A percentile compares a stretch with the other conserved stretches of the same genome.
Evolutionary conservation across 2,888 invertebrate genomes (phyloP).

Genomic region (Leucania comma): DNA sequence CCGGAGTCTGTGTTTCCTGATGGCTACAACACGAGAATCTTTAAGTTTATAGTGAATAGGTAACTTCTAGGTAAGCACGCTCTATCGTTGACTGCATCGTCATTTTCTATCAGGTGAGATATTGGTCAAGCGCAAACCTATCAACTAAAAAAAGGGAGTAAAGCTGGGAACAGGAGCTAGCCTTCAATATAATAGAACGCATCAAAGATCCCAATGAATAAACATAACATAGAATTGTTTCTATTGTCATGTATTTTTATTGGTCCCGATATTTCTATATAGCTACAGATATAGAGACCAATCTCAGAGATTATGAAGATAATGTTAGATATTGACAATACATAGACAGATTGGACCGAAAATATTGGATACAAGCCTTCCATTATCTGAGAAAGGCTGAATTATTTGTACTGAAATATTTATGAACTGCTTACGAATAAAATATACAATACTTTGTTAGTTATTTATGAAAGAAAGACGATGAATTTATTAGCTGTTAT

Average conservation of each 20-base stretch:
- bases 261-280: conserved; percentile 24
- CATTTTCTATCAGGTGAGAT: too few relatives aligned
- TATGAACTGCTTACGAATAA: conserved; percentile 50
- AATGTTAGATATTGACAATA: conserved; percentile 56
- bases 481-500: conserved; percentile 26
- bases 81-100: too few relatives aligned
- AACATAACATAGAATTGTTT: conserved; percentile 43
- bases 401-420: conserved; percentile 55
- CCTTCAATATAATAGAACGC: conserved; percentile 3
- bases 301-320: conserved; percentile 56
- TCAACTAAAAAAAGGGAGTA: too few relatives aligned
- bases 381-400: conserved; percentile 37
- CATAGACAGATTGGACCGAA: conserved; percentile 40
- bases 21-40: too few relatives aligned
- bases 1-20: too few relatives aligned
- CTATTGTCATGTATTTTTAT: conserved; percentile 60
- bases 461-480: conserved; percentile 37
- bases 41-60: too few relatives aligned
- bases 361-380: conserved; percentile 35
- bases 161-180: not conserved
- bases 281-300: conserved; percentile 30
- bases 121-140: too few relatives aligned
- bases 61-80: too few relatives aligned
- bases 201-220: conserved; percentile 42
- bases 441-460: conserved; percentile 44